Conservation (phyloP, 2,888 invertebrate genomes). For the Eremobia ochroleuca region DNA sequence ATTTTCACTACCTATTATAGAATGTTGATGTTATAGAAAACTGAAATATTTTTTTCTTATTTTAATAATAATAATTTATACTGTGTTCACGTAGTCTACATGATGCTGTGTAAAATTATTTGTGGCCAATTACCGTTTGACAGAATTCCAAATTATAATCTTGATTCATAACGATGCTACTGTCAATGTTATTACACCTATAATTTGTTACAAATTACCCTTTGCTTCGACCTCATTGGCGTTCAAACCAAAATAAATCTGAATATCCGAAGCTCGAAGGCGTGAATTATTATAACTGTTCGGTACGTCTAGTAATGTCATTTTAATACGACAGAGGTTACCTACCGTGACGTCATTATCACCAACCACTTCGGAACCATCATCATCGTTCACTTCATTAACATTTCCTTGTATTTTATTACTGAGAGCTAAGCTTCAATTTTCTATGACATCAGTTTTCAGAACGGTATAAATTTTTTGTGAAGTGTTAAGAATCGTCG, state of each 20-base stretch:
- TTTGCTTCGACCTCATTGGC: conserved; percentile 56
- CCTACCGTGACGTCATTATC: conserved; percentile 88
- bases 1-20: not conserved
- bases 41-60: not conserved
- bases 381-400: conserved; percentile 23
- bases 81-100: not conserved
- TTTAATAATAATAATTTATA: not conserved
- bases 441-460: conserved; percentile 38
- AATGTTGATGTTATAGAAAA: too few species aligned
- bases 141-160: conserved; percentile 22
- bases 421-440: conserved; percentile 61
- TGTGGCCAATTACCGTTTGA: conserved; percentile 10
- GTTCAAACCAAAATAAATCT: conserved; percentile 71
- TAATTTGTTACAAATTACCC: conserved; percentile 61
- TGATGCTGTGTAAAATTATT: conserved; percentile 14
- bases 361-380: conserved; percentile 70
- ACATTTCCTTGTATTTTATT: conserved; percentile 45
- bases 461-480: conserved; percentile 32
- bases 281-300: conserved; percentile 87
- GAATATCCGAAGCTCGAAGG: conserved; percentile 78
- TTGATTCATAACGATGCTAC: conserved; percentile 35
- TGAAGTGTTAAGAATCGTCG: conserved; percentile 66
- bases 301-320: conserved; percentile 86
- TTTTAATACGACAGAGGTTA: conserved; percentile 86
- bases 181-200: conserved; percentile 46